These are phyloP conservation scores for Electrona antarctica DNA, from an alignment of 2,113 vertebrate species.

Conservation along the genomic window DNA sequence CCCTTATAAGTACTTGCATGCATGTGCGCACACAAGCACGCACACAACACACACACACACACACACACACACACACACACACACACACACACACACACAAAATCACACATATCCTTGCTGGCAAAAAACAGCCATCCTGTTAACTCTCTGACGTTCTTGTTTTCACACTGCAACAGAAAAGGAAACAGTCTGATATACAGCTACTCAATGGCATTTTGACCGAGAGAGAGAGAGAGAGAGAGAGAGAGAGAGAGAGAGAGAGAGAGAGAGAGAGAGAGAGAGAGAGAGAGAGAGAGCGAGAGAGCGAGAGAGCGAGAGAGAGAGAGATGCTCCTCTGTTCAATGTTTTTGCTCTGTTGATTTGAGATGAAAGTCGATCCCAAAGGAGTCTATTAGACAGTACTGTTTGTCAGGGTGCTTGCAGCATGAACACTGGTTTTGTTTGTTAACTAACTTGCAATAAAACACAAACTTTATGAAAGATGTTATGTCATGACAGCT, in stretches of 20 bases:
- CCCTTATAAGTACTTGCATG: slow-evolving; percentile 11
- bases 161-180: slow-evolving; percentile 41
- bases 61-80: slow-evolving; percentile 28
- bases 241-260: neutral
- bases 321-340: slow-evolving; percentile 18
- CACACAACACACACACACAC: slow-evolving; percentile 16
- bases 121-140: slow-evolving; percentile 46
- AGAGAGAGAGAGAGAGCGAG: slow-evolving; percentile 22
- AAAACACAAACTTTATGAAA: too few species aligned
- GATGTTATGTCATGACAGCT: too few species aligned
- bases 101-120: slow-evolving; percentile 42
- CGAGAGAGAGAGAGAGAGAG: slow-evolving; percentile 13
- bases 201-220: slow-evolving; percentile 47
- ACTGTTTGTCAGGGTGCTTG: too few species aligned
- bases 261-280: slow-evolving; percentile 8
- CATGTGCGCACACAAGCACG: neutral
- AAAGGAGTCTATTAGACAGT: too few species aligned
- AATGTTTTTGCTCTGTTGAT: neutral
- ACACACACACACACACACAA: slow-evolving; percentile 13
- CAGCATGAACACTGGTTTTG: too few species aligned
- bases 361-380: neutral
- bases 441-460: too few species aligned
- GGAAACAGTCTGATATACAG: slow-evolving; percentile 51
- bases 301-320: slow-evolving; percentile 27
- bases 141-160: slow-evolving; percentile 51